These are phyloP conservation scores for Melieria crassipennis DNA, from an alignment of 2,888 invertebrate species.

Conservation along the genomic window DNA sequence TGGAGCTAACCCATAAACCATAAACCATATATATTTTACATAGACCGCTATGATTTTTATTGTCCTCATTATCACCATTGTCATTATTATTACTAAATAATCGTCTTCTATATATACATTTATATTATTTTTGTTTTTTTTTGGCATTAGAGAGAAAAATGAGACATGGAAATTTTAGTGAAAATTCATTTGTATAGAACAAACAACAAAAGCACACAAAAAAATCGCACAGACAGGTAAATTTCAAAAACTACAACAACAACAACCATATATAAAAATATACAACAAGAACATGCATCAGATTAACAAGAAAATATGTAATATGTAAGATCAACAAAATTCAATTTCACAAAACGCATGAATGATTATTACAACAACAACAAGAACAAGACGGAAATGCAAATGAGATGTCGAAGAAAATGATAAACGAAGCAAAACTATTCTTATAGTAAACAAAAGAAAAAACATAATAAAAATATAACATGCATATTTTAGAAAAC, in stretches of 20 bases:
- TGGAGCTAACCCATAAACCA: neutral
- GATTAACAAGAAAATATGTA: neutral
- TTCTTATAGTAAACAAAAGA: constrained; percentile 38
- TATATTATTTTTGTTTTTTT: neutral
- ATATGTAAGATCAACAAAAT: constrained; percentile 26
- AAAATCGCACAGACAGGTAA: neutral
- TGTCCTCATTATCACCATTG: neutral
- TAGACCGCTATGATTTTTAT: neutral
- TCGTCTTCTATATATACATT: neutral
- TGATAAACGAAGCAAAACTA: constrained; percentile 39
- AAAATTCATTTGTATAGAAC: neutral
- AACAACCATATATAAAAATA: neutral
- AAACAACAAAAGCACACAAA: neutral
- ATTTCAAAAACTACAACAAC: neutral
- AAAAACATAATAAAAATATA: constrained; percentile 38
- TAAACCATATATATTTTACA: constrained; percentile 10
- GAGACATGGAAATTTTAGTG: neutral
- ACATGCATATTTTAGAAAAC: constrained; percentile 36
- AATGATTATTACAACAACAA: neutral
- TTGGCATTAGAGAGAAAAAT: neutral
- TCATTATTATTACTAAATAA: neutral
- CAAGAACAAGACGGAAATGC: constrained; percentile 1
- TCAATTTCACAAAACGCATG: neutral
- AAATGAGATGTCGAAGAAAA: constrained; percentile 14
- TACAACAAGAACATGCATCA: no score